Percentiles rank a stretch among this genome's conserved stretches.
phyloP scores from a whole-genome alignment of 2,888 invertebrate genomes.

The Acheta domesticus region DNA sequence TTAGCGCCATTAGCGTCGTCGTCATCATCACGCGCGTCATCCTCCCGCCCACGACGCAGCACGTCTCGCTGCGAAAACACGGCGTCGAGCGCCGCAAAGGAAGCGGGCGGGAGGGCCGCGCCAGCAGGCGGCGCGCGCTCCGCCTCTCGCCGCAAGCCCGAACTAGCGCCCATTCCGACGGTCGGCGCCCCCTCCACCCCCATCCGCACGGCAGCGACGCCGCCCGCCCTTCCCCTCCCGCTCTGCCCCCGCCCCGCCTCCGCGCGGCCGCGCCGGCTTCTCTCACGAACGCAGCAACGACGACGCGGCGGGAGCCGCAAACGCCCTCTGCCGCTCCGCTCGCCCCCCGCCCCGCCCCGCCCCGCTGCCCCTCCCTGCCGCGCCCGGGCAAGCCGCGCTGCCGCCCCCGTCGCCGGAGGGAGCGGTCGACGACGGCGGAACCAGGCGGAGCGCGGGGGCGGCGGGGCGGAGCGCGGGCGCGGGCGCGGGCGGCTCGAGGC shows the following conservation, averaged over 20 bases:
- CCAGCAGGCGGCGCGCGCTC: constrained; percentile 19
- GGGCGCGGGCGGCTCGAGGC: constrained; percentile 30
- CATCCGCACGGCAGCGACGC: constrained; percentile 50
- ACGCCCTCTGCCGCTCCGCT: constrained; percentile 25
- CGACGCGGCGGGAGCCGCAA: constrained; percentile 12
- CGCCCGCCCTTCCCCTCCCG: constrained; percentile 48
- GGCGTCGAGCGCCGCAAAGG: constrained; percentile 40
- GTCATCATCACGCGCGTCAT: too few species aligned
- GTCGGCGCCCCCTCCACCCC: constrained; percentile 47
- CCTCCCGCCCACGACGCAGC: too few species aligned
- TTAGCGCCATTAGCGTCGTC: too few species aligned
- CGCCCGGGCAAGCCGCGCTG: constrained; percentile 29
- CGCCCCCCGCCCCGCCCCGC: too few species aligned
- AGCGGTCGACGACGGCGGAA: neutral
- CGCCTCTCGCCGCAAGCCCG: neutral
- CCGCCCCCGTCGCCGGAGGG: constrained; percentile 35
- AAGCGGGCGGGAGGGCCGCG: constrained; percentile 41
- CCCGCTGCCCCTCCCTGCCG: neutral
- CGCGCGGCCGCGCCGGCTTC: constrained; percentile 41
- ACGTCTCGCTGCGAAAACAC: too few species aligned
- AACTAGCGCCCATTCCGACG: neutral
- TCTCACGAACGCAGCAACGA: neutral
- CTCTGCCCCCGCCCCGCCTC: constrained; percentile 43
- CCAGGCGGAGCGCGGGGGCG: neutral
- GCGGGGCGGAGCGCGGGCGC: constrained; percentile 24